Conservation (phyloP, 1,140 invertebrate genomes). For the Periplaneta americana region DNA sequence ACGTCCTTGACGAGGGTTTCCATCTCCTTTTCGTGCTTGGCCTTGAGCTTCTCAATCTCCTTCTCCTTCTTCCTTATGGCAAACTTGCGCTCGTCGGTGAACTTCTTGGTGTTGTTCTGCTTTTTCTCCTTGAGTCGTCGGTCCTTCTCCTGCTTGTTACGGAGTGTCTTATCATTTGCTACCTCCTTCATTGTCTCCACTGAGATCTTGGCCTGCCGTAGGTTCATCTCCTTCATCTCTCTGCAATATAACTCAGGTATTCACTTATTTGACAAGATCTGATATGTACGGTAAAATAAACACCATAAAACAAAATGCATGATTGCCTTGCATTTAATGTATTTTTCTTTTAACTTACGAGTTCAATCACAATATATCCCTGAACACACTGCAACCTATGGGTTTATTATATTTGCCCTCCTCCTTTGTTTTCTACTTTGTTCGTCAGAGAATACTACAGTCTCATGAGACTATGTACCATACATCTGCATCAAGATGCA, state of each 20-base stretch:
- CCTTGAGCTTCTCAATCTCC: constrained; percentile 90
- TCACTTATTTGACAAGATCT: not conserved
- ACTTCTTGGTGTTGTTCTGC: constrained; percentile 98
- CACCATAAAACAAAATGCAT: too few species aligned
- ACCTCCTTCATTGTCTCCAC: constrained; percentile 96
- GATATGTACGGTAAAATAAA: too few species aligned
- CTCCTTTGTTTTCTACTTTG: too few species aligned
- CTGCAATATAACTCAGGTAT: constrained; percentile 36
- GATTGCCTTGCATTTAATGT: too few species aligned
- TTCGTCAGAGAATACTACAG: too few species aligned
- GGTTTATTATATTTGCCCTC: too few species aligned
- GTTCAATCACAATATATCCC: too few species aligned
- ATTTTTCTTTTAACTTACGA: too few species aligned
- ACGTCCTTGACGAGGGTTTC: constrained; percentile 88
- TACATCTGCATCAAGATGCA: too few species aligned
- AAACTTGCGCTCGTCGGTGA: constrained; percentile 92
- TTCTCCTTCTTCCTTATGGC: constrained; percentile 79
- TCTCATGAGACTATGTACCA: too few species aligned
- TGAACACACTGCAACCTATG: too few species aligned
- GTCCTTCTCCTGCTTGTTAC: constrained; percentile 94
- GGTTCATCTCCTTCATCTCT: constrained; percentile 95
- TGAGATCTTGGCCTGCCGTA: constrained; percentile 89
- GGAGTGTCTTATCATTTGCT: constrained; percentile 90
- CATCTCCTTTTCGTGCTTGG: constrained; percentile 87
- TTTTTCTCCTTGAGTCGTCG: constrained; percentile 90